phyloP scores from a whole-genome alignment of 1,140 invertebrate species.

The Pseudomyrmex flavicornis region DNA sequence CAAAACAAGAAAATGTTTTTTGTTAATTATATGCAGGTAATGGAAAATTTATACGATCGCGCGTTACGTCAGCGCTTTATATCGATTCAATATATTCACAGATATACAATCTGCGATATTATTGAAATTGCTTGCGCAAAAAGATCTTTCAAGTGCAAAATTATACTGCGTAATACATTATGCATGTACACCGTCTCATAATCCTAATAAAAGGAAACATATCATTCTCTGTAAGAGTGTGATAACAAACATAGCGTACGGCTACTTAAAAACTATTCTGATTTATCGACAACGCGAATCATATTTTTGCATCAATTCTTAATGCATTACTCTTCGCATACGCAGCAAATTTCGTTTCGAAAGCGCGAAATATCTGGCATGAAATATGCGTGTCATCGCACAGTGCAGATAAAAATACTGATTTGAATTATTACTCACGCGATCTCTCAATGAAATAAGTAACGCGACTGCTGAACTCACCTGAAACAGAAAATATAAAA shows the following conservation, averaged over 20 bases:
- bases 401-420: conserved; percentile 16
- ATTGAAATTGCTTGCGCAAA: too few relatives aligned
- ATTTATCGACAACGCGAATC: conserved; percentile 12
- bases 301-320: not conserved
- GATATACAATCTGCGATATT: not conserved
- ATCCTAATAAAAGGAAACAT: conserved; percentile 9
- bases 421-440: conserved; percentile 31
- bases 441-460: conserved; percentile 13
- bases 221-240: not conserved
- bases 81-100: not conserved
- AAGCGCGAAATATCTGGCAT: conserved; percentile 5
- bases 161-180: conserved; percentile 6
- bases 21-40: not conserved
- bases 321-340: conserved; percentile 19
- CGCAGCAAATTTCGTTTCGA: conserved; percentile 25
- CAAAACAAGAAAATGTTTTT: not conserved
- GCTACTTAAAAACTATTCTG: conserved; percentile 11
- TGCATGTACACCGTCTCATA: not conserved
- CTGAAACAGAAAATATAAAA: conserved; percentile 32
- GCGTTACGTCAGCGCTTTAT: not conserved
- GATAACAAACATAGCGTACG: too few relatives aligned
- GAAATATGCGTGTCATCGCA: conserved; percentile 27
- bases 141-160: not conserved
- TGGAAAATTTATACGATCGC: not conserved
- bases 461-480: conserved; percentile 8